Percentiles rank a stretch among this genome's conserved stretches.
Evolutionary conservation across 2,797 vertebrate genomes (phyloP).

Genomic region (Phoeniculus purpureus): DNA sequence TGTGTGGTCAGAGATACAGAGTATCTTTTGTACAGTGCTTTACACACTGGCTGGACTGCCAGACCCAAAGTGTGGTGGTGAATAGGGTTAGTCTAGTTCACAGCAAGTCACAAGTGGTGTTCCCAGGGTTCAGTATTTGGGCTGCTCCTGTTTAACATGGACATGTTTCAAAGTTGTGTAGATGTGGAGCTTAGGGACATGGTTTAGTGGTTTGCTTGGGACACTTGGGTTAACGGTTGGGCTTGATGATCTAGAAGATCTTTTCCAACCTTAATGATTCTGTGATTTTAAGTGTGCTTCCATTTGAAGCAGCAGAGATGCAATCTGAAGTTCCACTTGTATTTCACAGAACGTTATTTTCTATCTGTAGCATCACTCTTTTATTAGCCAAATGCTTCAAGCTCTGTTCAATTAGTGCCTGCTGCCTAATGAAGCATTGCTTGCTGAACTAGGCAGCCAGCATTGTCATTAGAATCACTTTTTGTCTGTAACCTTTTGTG

Average conservation of each 20-base stretch:
- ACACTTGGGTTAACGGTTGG: too few relatives aligned
- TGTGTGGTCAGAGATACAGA: neutral
- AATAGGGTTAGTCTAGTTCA: too few relatives aligned
- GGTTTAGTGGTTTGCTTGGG: too few relatives aligned
- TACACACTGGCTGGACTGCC: too few relatives aligned
- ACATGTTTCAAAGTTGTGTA: too few relatives aligned
- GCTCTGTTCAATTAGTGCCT: neutral
- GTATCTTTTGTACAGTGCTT: neutral
- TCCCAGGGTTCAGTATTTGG: too few relatives aligned
- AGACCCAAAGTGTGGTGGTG: too few relatives aligned
- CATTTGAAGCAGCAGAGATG: neutral
- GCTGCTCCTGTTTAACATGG: too few relatives aligned
- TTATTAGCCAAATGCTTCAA: neutral
- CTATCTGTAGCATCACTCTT: neutral
- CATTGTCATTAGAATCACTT: neutral
- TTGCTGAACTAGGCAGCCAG: neutral
- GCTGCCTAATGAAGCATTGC: neutral
- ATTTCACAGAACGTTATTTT: neutral
- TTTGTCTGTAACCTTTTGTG: constrained; percentile 50
- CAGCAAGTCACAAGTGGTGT: too few relatives aligned
- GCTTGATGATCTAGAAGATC: too few relatives aligned
- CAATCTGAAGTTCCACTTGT: neutral
- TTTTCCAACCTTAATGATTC: too few relatives aligned
- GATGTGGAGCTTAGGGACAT: too few relatives aligned
- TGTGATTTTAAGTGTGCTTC: neutral